phyloP scores from a whole-genome alignment of 2,113 vertebrate genomes.

The Dryoscopus gambensis region DNA sequence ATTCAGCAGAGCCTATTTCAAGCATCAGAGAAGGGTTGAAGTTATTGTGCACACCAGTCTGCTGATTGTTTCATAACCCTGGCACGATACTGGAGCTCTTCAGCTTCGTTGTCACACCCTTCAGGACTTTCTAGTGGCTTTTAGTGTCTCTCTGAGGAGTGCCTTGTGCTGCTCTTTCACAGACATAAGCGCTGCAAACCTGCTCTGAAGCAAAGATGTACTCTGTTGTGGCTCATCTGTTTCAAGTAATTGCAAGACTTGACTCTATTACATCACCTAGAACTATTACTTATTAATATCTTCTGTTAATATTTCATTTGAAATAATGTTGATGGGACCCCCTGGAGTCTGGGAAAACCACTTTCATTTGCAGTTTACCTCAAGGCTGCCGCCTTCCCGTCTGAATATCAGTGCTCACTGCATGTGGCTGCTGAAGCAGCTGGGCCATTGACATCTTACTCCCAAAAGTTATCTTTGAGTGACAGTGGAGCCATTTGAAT shows the following conservation, averaged over 20 bases:
- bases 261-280: not conserved
- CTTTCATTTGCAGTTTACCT: not conserved
- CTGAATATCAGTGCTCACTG: not conserved
- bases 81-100: not conserved
- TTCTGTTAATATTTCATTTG: slow-evolving; percentile 19
- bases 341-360: not conserved
- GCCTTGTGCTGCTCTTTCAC: not conserved
- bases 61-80: slow-evolving; percentile 18
- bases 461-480: not conserved
- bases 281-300: slow-evolving; percentile 27
- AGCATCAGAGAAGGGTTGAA: not conserved
- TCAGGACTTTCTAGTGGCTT: slow-evolving; percentile 26
- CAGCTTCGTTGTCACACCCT: not conserved
- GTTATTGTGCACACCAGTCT: not conserved
- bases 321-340: slow-evolving; percentile 16
- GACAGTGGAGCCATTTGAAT: not conserved
- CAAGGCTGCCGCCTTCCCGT: not conserved
- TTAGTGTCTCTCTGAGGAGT: slow-evolving; percentile 19
- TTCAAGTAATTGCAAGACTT: not conserved
- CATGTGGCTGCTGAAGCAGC: not conserved
- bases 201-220: rapidly evolving
- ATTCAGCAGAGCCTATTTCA: not conserved
- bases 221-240: not conserved
- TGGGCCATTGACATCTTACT: not conserved
- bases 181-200: not conserved